Evolutionary conservation across 30 jellyfish, hydroid and myxozoan genomes (phyloP).

Genomic region (Hydractinia echinata): DNA sequence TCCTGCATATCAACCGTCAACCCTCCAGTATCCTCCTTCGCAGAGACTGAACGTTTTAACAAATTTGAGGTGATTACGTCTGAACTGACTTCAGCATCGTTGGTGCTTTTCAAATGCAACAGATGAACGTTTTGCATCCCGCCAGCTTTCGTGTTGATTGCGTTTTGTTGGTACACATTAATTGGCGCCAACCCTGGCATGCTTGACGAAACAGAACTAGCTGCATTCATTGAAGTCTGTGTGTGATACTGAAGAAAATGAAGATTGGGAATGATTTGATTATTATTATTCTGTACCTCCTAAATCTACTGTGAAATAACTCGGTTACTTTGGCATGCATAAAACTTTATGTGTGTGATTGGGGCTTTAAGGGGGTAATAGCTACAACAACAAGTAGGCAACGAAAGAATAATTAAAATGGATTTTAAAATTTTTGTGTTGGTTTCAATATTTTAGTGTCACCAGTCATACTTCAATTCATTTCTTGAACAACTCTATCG

Average conservation of each 20-base stretch:
- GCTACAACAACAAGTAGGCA: too few relatives aligned
- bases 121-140: constrained; percentile 28
- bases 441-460: too few relatives aligned
- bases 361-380: too few relatives aligned
- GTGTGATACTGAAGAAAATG: constrained; percentile 33
- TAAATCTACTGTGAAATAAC: too few relatives aligned
- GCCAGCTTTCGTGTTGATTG: constrained; percentile 18
- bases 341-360: too few relatives aligned
- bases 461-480: too few relatives aligned
- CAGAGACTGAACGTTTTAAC: constrained; percentile 48
- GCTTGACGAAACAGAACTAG: constrained; percentile 1
- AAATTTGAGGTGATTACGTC: constrained; percentile 24
- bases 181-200: constrained; percentile 53
- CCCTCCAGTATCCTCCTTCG: constrained; percentile 75
- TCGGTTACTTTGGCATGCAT: too few relatives aligned
- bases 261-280: not conserved
- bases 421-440: too few relatives aligned
- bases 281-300: too few relatives aligned
- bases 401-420: too few relatives aligned
- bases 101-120: constrained; percentile 29
- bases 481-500: too few relatives aligned
- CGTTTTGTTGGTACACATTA: constrained; percentile 21
- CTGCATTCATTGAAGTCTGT: constrained; percentile 11
- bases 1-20: constrained; percentile 81
- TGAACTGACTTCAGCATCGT: constrained; percentile 28